Evolutionary conservation across 1,140 invertebrate species (phyloP).

Genomic region (Drosophila aff.): DNA sequence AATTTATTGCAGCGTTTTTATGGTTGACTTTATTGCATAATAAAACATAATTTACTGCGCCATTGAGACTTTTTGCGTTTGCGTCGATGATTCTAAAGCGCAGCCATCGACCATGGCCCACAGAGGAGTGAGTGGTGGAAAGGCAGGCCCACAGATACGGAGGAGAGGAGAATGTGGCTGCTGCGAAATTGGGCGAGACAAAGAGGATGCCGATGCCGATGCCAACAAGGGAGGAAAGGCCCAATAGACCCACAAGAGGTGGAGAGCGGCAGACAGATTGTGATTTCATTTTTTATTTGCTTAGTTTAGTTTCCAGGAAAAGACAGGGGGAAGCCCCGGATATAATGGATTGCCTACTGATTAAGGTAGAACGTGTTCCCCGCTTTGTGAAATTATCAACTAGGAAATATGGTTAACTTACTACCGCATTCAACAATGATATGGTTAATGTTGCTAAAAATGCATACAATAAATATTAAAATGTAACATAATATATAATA

Average conservation of each 20-base stretch:
- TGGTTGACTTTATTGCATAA: conserved; percentile 85
- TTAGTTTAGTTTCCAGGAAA: conserved; percentile 11
- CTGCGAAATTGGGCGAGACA: conserved; percentile 33
- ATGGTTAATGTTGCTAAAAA: neutral
- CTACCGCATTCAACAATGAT: neutral
- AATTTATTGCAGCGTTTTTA: conserved; percentile 85
- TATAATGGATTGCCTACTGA: conserved; percentile 36
- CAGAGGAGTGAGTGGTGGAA: conserved; percentile 22
- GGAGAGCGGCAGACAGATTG: conserved; percentile 27
- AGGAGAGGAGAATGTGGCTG: conserved; percentile 13
- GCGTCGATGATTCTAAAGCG: conserved; percentile 81
- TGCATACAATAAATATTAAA: neutral
- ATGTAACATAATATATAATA: neutral
- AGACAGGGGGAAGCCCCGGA: conserved; percentile 12
- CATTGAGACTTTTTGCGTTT: conserved; percentile 84
- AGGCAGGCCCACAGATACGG: conserved; percentile 14
- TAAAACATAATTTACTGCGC: conserved; percentile 85
- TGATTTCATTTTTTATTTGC: conserved; percentile 46
- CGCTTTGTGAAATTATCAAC: neutral
- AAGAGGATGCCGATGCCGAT: conserved; percentile 27
- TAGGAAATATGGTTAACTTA: neutral
- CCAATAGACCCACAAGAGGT: neutral
- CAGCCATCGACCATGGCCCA: conserved; percentile 62
- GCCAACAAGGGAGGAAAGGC: conserved; percentile 7
- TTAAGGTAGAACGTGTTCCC: conserved; percentile 22